A percentile compares a stretch with the other conserved stretches of the same genome.
These are phyloP conservation scores for Alviniconcha marisindica DNA, from an alignment of 1,140 invertebrate species.

Conservation along the genomic window DNA sequence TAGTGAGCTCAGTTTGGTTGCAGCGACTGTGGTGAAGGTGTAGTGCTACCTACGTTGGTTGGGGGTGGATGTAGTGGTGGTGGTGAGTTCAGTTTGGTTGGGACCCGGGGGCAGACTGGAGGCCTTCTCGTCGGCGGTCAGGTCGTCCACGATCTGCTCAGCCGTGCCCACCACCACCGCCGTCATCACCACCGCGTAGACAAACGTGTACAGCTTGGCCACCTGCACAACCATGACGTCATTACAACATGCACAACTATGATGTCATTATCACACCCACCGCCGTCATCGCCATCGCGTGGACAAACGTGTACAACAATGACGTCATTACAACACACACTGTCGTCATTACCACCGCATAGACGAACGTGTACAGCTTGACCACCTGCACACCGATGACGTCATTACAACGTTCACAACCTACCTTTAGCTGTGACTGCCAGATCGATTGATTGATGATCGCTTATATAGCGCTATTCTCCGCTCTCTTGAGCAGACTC, in stretches of 20 bases:
- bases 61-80: background rate
- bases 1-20: no score
- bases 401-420: no score
- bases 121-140: slow-evolving; percentile 18
- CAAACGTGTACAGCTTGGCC: slow-evolving; percentile 66
- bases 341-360: slow-evolving; percentile 67
- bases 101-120: background rate
- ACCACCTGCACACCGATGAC: slow-evolving; percentile 50
- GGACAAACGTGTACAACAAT: background rate
- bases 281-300: no score
- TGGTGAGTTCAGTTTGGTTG: slow-evolving; percentile 11
- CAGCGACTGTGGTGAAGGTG: no score
- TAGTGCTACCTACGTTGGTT: slow-evolving; percentile 38
- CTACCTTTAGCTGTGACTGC: no score
- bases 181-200: slow-evolving; percentile 69
- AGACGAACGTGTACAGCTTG: slow-evolving; percentile 67
- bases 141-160: slow-evolving; percentile 63
- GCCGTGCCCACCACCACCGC: slow-evolving; percentile 69
- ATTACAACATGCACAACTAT: no score
- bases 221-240: slow-evolving; percentile 46
- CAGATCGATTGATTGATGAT: no score
- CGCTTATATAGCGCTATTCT: no score
- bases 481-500: no score
- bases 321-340: background rate
- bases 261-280: no score